A percentile compares a stretch with the other conserved stretches of the same genome.
phyloP scores from a whole-genome alignment of 30 jellyfish, hydroid and myxozoan species.

The Pelagia noctiluca region DNA sequence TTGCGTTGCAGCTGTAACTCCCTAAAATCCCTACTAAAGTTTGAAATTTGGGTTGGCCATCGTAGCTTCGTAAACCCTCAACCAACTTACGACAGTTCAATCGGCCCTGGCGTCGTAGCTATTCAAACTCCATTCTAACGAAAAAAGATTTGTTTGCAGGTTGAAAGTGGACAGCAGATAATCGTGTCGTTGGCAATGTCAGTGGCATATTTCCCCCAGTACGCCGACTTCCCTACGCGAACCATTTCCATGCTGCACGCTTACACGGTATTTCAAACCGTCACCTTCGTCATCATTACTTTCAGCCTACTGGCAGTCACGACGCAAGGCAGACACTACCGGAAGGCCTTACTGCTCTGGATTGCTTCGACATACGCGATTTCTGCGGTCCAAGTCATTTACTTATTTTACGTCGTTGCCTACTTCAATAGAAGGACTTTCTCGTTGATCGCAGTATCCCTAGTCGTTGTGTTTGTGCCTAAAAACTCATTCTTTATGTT shows the following conservation, averaged over 20 bases:
- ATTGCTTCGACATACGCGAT: slow-evolving; percentile 17
- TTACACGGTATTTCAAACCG: slow-evolving; percentile 47
- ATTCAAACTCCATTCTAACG: neutral
- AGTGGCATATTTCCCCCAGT: slow-evolving; percentile 27
- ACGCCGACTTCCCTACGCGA: slow-evolving; percentile 54
- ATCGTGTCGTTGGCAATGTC: slow-evolving; percentile 64
- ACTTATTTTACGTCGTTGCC: slow-evolving; percentile 59
- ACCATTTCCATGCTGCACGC: slow-evolving; percentile 43
- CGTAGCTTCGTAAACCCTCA: too few relatives aligned
- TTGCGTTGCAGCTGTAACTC: too few relatives aligned
- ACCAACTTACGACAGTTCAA: too few relatives aligned
- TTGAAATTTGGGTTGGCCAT: too few relatives aligned
- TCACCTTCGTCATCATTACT: slow-evolving; percentile 15
- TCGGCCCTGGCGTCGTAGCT: neutral
- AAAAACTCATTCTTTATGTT: slow-evolving; percentile 57
- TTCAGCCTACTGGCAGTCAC: slow-evolving; percentile 64
- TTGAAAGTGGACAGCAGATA: slow-evolving; percentile 77
- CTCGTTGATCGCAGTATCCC: slow-evolving; percentile 54
- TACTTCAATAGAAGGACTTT: slow-evolving; percentile 47
- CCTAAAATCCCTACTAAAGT: too few relatives aligned
- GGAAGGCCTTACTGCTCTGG: slow-evolving; percentile 42
- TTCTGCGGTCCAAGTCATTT: slow-evolving; percentile 43
- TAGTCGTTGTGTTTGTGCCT: slow-evolving; percentile 58
- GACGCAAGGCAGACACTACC: slow-evolving; percentile 62
- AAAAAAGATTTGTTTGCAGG: slow-evolving; percentile 1